Base-by-base conservation (phyloP, 1,140 invertebrate species). In the Zaprionus tsacasi region DNA sequence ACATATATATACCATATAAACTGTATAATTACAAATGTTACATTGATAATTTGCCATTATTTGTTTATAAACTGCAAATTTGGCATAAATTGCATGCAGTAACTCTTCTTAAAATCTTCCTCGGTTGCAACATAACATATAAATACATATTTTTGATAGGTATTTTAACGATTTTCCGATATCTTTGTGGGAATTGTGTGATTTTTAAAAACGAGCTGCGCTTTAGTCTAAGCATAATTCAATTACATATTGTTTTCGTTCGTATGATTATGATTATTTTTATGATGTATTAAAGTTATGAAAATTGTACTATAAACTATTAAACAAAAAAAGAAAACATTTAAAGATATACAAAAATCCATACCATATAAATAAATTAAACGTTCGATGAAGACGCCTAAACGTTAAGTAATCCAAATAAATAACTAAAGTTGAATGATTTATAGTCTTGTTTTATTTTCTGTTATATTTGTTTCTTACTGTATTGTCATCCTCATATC, bases 221-320 rank as follows among this genome's bases (percentile, higher is more conserved):
- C 74, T 40, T 61, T 66, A 75, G 67, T 54, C 33, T 75, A 70
- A 66, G 77, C 64, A 59, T 77, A 68, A 68, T 82, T 82, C 83
- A 82, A 78, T 87, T 88, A 87, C 73, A 73, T 74, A 75, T 87
- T 87, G 83, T 87, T 87, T 87, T 87, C 40, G 83, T 88, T 87
- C 87, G 88, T 87, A 87, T 79, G 69, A 86, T 79, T 86, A 75
- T 87, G 78, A 82, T 82, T 87, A 61, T 87, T 87, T 80, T 85
- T 75, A 88, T 68, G 80, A 87, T 87, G 83, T 87, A 87, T 87
- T 87, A 87, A 87, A 87, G 83, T 88, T 87, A 87, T 88, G 73
- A 82, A 79, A 78, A 82, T 15, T 82, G 81, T 82, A 82, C 80
- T 82, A 82, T 82, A 82, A 69, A 79, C 61, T 79, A 57, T 74